phyloP scores from a whole-genome alignment of 35 echinoderm and acorn worm genomes.

The Apostichopus californicus region DNA sequence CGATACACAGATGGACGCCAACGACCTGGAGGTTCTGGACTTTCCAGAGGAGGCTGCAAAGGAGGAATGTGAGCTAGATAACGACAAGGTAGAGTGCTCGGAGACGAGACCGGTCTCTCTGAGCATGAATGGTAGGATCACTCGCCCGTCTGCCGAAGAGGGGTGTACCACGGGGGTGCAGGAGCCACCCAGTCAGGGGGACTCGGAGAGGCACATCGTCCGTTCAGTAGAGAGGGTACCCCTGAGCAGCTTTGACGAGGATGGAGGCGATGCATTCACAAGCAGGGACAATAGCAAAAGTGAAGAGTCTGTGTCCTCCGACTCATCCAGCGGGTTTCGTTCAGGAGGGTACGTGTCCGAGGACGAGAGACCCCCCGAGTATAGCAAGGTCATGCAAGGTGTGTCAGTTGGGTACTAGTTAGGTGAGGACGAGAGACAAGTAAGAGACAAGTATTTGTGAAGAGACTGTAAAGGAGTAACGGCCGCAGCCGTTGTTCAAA shows the following conservation, averaged over 20 bases:
- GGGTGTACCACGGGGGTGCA: not conserved
- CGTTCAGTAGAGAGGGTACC: constrained; percentile 21
- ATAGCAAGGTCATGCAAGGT: constrained; percentile 89
- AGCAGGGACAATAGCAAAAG: constrained; percentile 84
- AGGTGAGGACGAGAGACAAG: no score
- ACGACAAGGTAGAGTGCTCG: not conserved
- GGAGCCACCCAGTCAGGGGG: not conserved
- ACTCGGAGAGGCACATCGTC: constrained; percentile 3
- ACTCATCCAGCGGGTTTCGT: constrained; percentile 95
- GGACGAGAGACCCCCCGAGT: constrained; percentile 84
- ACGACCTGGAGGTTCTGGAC: constrained; percentile 16
- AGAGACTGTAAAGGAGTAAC: no score
- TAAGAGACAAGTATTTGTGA: no score
- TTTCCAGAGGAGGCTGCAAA: constrained; percentile 1
- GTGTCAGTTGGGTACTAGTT: constrained; percentile 17
- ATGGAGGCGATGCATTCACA: constrained; percentile 46
- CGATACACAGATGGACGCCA: constrained; percentile 34
- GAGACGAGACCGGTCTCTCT: constrained; percentile 63
- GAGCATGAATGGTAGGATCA: constrained; percentile 65
- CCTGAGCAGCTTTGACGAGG: constrained; percentile 17
- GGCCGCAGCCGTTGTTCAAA: not conserved
- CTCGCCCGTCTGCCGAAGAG: not conserved
- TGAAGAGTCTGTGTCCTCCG: constrained; percentile 95
- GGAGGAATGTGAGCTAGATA: constrained; percentile 27
- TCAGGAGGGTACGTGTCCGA: constrained; percentile 84